Conservation (phyloP, 2,113 vertebrate species). For the Lota lota region DNA sequence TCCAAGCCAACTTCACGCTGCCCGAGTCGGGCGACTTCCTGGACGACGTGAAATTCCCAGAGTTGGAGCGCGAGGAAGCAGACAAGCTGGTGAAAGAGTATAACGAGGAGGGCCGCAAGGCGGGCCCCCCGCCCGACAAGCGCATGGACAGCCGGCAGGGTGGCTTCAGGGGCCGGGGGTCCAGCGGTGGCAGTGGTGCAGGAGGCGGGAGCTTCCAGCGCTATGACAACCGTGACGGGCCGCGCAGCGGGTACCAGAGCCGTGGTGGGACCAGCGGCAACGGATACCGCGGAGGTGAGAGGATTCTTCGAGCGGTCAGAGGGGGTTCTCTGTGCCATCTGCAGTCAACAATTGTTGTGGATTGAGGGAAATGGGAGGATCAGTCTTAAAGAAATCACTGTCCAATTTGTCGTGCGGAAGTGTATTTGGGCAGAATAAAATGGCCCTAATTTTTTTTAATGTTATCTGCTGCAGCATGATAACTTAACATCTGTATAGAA, state of each 20-base stretch:
- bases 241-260: slow-evolving; percentile 74
- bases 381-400: too few species aligned
- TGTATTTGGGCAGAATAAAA: too few species aligned
- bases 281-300: slow-evolving; percentile 58
- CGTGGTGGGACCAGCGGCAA: slow-evolving; percentile 71
- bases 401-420: too few species aligned
- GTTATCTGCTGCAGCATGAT: too few species aligned
- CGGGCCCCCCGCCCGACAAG: slow-evolving; percentile 86
- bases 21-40: slow-evolving; percentile 87
- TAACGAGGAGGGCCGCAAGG: slow-evolving; percentile 87
- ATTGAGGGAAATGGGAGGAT: too few species aligned
- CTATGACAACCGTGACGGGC: slow-evolving; percentile 80
- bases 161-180: slow-evolving; percentile 73
- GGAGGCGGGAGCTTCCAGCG: slow-evolving; percentile 77
- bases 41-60: slow-evolving; percentile 78
- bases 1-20: slow-evolving; percentile 84
- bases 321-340: too few species aligned
- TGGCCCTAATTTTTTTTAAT: too few species aligned
- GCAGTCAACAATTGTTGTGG: too few species aligned
- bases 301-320: too few species aligned
- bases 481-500: too few species aligned
- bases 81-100: slow-evolving; percentile 83
- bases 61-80: slow-evolving; percentile 83
- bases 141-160: slow-evolving; percentile 83
- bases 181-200: slow-evolving; percentile 70